These are phyloP conservation scores for Synergus itoensis DNA, from an alignment of 2,888 invertebrate species.

Conservation along the genomic window DNA sequence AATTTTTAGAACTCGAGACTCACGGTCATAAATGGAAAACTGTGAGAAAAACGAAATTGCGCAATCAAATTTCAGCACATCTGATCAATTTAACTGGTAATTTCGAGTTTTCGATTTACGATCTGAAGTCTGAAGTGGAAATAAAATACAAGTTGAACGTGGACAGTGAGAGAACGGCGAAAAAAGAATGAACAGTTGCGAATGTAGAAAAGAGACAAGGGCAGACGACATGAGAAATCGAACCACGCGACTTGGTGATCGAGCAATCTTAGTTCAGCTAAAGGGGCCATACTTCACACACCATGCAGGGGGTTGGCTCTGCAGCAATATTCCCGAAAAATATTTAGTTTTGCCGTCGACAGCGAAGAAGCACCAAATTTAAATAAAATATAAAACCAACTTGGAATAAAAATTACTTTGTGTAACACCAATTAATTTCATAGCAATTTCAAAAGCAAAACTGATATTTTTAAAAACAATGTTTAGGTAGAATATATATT, in stretches of 20 bases:
- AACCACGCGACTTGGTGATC: constrained; percentile 42
- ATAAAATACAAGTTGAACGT: constrained; percentile 11
- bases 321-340: constrained; percentile 56
- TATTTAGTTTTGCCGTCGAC: constrained; percentile 8
- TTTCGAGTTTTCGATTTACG: constrained; percentile 6
- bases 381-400: neutral
- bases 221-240: constrained; percentile 15
- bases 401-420: neutral
- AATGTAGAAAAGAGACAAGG: constrained; percentile 22
- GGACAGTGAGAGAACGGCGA: constrained; percentile 5
- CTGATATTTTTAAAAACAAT: neutral
- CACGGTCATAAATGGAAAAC: neutral
- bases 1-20: neutral
- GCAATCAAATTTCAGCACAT: neutral
- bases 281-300: constrained; percentile 61
- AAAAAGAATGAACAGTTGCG: neutral
- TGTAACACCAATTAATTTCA: neutral
- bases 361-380: neutral
- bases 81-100: constrained; percentile 1
- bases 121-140: constrained; percentile 13
- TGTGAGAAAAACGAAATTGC: neutral
- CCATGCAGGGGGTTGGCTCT: constrained; percentile 60
- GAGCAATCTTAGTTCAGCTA: constrained; percentile 49
- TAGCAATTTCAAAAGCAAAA: neutral
- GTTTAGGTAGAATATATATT: neutral